phyloP scores from a whole-genome alignment of 2,113 vertebrate species.

The Taxidea taxus region DNA sequence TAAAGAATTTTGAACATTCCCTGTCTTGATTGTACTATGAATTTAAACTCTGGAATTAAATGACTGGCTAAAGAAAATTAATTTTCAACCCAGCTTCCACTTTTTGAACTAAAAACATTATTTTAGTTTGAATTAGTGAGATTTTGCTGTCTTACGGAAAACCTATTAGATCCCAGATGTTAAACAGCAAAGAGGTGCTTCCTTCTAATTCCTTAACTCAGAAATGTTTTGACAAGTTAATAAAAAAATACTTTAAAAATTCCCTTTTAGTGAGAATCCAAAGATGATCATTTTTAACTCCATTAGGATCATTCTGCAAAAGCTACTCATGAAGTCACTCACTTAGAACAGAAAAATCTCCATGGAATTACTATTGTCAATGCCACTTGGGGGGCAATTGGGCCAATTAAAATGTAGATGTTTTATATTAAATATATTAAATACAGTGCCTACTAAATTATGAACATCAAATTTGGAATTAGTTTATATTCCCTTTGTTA shows the following conservation, averaged over 20 bases:
- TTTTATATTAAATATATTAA: constrained; percentile 45
- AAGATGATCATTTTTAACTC: constrained; percentile 35
- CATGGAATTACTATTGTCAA: background rate
- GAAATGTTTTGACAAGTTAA: constrained; percentile 39
- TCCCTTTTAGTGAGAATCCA: constrained; percentile 12
- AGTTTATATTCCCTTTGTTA: background rate
- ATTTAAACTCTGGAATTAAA: constrained; percentile 31
- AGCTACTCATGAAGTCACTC: background rate
- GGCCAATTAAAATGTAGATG: constrained; percentile 40
- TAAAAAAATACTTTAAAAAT: constrained; percentile 54
- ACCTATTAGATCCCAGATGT: background rate
- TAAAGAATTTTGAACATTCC: constrained; percentile 39
- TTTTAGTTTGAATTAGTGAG: constrained; percentile 32
- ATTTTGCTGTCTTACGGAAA: constrained; percentile 15
- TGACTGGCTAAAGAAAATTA: background rate
- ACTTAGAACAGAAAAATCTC: constrained; percentile 1
- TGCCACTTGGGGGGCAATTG: constrained; percentile 5
- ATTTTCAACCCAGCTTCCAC: background rate
- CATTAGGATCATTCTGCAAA: background rate
- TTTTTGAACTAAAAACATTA: constrained; percentile 23
- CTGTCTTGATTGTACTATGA: background rate
- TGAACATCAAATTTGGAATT: background rate
- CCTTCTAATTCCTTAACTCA: constrained; percentile 19
- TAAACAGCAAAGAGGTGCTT: constrained; percentile 6
- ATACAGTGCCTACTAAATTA: background rate